Base-by-base conservation (phyloP, 2,797 vertebrate species). In the Pterois miles region DNA sequence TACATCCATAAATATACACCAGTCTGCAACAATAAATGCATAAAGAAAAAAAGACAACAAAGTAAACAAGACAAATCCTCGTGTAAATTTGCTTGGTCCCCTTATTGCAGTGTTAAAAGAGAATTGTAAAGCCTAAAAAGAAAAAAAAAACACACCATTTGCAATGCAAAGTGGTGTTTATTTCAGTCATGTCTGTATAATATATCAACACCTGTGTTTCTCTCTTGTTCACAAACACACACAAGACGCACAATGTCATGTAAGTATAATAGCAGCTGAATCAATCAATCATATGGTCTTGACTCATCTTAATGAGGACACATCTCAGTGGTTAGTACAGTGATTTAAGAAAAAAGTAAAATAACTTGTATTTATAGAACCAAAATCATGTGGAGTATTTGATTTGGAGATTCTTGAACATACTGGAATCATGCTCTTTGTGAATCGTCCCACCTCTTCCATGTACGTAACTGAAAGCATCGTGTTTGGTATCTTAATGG, bases 101-200 rank as follows among this genome's bases (percentile, higher is more conserved):
- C 89, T 90, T 93, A 92, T 93, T 95, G 94, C 96, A 95, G 96
- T 97, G 96, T 97, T 93, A 81, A 91, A 84, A 83, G 38, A 90
- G 64, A 89, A 81, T 67, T 76, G 93, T 94, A 95, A 96, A 87
- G 58, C 65, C 68, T 83, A 22, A 82, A 82, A 77, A 79, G 80
- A 68, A 65, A 56, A 58, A 50, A 54, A 14, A 54, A 65, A 89
- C n/a, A 93, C 96, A 95, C 95, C 96, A 94, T 87, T 93, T 96
- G 94, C 95, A 96, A 93, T 96, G 94, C n/a, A 94, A 67, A 95
- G 91, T 93, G 94, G 96, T 96, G 96, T 96, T 96, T 57, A 87
- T 95, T 94, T 96, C 95, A 95, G 94, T 96, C 94, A 91, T 94
- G 95, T 96, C 95, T 96, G 96, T 97, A 95, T 95, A 93, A 95